phyloP scores from a whole-genome alignment of 2,888 invertebrate genomes.

The Lochmaea capreae region DNA sequence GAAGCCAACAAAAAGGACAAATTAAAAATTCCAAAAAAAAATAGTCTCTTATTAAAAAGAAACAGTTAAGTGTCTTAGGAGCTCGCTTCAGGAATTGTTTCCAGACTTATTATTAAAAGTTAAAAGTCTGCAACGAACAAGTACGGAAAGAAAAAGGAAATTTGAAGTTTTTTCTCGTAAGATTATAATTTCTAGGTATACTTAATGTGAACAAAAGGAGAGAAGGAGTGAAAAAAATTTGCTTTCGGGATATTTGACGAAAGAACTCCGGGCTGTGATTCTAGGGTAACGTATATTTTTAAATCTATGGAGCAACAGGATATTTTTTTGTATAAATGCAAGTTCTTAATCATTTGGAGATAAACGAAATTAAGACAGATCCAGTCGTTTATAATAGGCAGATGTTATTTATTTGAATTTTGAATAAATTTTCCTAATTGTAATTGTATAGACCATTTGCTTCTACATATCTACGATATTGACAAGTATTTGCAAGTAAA shows the following conservation, averaged over 20 bases:
- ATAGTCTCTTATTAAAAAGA: conserved; percentile 31
- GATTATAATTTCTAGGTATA: conserved; percentile 40
- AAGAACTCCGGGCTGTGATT: conserved; percentile 19
- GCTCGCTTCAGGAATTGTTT: conserved; percentile 28
- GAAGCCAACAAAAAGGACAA: conserved; percentile 14
- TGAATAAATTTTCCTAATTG: too few relatives aligned
- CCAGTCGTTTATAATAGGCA: too few relatives aligned
- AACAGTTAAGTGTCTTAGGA: conserved; percentile 31
- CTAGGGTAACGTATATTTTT: background rate
- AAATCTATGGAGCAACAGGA: background rate
- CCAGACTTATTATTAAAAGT: conserved; percentile 33
- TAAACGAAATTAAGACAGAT: too few relatives aligned
- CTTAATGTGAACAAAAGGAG: conserved; percentile 26
- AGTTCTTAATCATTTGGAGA: too few relatives aligned
- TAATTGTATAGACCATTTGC: too few relatives aligned
- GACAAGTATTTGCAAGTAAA: too few relatives aligned
- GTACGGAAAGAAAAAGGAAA: conserved; percentile 26
- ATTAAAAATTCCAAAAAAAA: conserved; percentile 30
- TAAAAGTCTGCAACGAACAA: conserved; percentile 31
- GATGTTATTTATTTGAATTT: too few relatives aligned
- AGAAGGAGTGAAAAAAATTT: conserved; percentile 1
- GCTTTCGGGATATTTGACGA: conserved; percentile 27
- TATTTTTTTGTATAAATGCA: background rate
- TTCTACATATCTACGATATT: too few relatives aligned
- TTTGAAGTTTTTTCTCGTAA: conserved; percentile 13